A percentile compares a stretch with the other conserved stretches of the same genome.
These are phyloP conservation scores for Danaus plexippus DNA, from an alignment of 1,140 invertebrate species.

Conservation along the genomic window DNA sequence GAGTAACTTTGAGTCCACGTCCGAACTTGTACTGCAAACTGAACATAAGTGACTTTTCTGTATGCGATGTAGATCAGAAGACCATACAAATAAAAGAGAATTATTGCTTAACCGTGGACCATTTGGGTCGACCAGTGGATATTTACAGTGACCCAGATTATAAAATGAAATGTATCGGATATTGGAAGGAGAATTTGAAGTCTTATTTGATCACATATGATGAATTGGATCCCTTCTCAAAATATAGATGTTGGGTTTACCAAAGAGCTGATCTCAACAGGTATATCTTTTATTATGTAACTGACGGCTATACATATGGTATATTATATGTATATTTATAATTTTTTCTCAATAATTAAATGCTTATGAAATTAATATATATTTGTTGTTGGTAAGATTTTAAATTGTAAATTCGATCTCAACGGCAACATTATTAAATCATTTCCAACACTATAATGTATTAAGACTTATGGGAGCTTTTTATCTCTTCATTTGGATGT, in stretches of 20 bases:
- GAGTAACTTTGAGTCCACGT: slow-evolving; percentile 92
- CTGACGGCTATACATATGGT: too few relatives aligned
- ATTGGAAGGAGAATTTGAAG: slow-evolving; percentile 97
- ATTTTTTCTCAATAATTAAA: too few relatives aligned
- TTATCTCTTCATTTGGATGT: too few relatives aligned
- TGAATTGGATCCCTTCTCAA: slow-evolving; percentile 94
- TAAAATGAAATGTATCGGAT: slow-evolving; percentile 97
- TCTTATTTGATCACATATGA: slow-evolving; percentile 98
- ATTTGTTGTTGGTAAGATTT: too few relatives aligned
- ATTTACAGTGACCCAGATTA: slow-evolving; percentile 98
- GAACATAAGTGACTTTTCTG: slow-evolving; percentile 95
- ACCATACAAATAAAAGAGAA: slow-evolving; percentile 94
- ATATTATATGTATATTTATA: too few relatives aligned
- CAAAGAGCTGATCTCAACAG: slow-evolving; percentile 94
- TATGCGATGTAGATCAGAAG: slow-evolving; percentile 94
- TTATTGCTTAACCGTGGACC: slow-evolving; percentile 96
- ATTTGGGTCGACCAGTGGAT: slow-evolving; percentile 92
- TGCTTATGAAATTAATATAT: too few relatives aligned
- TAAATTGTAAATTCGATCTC: too few relatives aligned
- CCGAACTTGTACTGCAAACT: slow-evolving; percentile 94
- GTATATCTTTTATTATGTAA: slow-evolving; percentile 24
- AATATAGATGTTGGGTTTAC: slow-evolving; percentile 98
- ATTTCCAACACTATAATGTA: too few relatives aligned
- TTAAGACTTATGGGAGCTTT: too few relatives aligned
- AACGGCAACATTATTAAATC: too few relatives aligned